These are phyloP conservation scores for Calephelis perditalis DNA, from an alignment of 2,888 invertebrate genomes.

Conservation along the genomic window DNA sequence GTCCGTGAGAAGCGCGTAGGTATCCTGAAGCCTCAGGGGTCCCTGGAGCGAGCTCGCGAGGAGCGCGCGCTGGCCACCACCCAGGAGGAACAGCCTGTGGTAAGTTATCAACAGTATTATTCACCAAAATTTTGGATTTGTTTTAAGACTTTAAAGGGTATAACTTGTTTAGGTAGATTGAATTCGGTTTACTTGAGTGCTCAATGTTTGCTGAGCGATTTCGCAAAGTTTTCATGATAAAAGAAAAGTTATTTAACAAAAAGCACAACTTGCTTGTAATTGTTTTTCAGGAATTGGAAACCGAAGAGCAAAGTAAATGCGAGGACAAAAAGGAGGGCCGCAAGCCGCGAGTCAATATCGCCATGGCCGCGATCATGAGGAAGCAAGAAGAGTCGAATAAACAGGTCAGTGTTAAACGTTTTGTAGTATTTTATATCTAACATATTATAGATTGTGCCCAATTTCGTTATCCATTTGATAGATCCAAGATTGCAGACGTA, in stretches of 20 bases:
- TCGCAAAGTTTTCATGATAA: neutral
- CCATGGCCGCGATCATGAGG: constrained; percentile 86
- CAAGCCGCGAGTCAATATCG: constrained; percentile 85
- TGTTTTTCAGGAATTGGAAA: constrained; percentile 40
- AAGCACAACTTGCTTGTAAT: neutral
- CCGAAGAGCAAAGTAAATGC: constrained; percentile 42
- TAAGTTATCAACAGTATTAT: neutral
- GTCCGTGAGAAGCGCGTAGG: constrained; percentile 79
- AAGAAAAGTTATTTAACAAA: neutral
- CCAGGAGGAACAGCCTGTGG: constrained; percentile 25
- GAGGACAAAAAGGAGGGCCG: constrained; percentile 65
- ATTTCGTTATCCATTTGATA: too few species aligned
- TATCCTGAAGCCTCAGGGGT: constrained; percentile 85
- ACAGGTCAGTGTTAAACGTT: constrained; percentile 59
- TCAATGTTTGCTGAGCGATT: too few species aligned
- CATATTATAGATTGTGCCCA: too few species aligned
- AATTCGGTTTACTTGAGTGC: too few species aligned
- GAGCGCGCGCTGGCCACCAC: constrained; percentile 65
- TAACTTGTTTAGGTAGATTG: too few species aligned
- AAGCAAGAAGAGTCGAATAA: constrained; percentile 84
- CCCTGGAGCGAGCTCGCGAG: constrained; percentile 81
- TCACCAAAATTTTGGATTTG: too few species aligned
- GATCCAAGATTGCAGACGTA: too few species aligned
- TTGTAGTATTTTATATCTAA: too few species aligned
- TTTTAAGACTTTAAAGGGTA: too few species aligned